Evolutionary conservation across 2,113 vertebrate species (phyloP), one percentile per base, ranked within the genome.

Genomic region (Beaufortia kweichowensis): DNA sequence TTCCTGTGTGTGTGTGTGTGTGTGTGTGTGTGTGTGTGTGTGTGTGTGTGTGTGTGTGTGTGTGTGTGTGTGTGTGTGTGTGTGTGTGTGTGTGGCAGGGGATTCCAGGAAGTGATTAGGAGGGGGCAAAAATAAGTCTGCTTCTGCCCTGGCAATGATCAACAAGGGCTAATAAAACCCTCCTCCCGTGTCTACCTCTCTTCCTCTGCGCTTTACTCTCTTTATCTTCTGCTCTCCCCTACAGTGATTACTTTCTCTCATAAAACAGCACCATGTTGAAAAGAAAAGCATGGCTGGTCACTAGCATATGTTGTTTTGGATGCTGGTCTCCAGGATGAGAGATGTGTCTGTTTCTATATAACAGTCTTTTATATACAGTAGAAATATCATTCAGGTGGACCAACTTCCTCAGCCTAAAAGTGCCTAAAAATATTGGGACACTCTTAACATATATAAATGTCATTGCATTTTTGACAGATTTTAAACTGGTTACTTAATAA

Each of bases 1-100:
- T 91, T 90, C 87, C 91, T 91, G 87, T 86, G 82, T 75, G 71
- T 61, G 87, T 39, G 35, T 39, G 31, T 3, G 31, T 33, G 31
- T n/a, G 33, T 35, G 33, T 35, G 33, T 35, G 7, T 35, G 33
- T 35, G 33, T 35, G 33, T 8, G 33, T 8, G 82, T 83, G 76
- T 84, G 76, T 85, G 85, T 87, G 17, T 76, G 77, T n/a, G n/a
- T 91, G 87, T 86, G 82, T 75, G 71, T 61, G 87, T 39, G 35
- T 39, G 31, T 3, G 31, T 33, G 31, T n/a, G 33, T 35, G 33
- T 35, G 33, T 35, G 7, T 35, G 33, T 35, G 33, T 35, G 33
- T 8, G 33, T 8, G 82, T 83, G 76, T 84, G 76, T 85, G 85
- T 87, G 17, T 76, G 77, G 76, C 75, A 28, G 21, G 14, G 55